A percentile compares a stretch with the other conserved stretches of the same genome.
Evolutionary conservation across 2,797 vertebrate genomes (phyloP).

Genomic region (Acropternis orthonyx): DNA sequence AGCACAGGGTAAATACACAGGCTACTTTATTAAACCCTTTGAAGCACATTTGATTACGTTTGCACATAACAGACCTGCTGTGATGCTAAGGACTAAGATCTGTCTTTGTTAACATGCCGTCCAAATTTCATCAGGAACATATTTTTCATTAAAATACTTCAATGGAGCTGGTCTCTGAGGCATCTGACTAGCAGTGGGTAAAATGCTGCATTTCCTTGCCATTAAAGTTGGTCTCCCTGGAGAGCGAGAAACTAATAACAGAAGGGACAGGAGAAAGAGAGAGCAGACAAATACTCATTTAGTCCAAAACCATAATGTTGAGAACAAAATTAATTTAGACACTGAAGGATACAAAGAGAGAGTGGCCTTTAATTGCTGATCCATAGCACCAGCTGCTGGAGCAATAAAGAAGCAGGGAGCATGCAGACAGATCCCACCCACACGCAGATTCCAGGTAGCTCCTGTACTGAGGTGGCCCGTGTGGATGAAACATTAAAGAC

Average conservation of each 20-base stretch:
- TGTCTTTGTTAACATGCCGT: neutral
- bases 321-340: neutral
- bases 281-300: neutral
- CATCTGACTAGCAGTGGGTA: slow-evolving; percentile 13
- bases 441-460: neutral
- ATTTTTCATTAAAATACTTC: slow-evolving; percentile 53
- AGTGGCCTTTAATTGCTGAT: neutral
- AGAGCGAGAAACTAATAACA: neutral
- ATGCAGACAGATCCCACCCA: fast-evolving
- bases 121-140: slow-evolving; percentile 36
- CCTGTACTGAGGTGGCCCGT: fast-evolving
- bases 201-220: neutral
- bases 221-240: neutral
- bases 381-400: fast-evolving
- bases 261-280: neutral
- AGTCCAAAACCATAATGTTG: neutral
- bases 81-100: neutral
- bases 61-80: slow-evolving; percentile 23
- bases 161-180: neutral
- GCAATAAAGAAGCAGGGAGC: fast-evolving
- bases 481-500: neutral
- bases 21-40: slow-evolving; percentile 9
- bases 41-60: slow-evolving; percentile 21
- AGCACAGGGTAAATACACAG: neutral
- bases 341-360: neutral